Evolutionary conservation across 2,888 invertebrate genomes (phyloP), one percentile per base, ranked within the genome.

Genomic region (Drosophila lacicola): DNA sequence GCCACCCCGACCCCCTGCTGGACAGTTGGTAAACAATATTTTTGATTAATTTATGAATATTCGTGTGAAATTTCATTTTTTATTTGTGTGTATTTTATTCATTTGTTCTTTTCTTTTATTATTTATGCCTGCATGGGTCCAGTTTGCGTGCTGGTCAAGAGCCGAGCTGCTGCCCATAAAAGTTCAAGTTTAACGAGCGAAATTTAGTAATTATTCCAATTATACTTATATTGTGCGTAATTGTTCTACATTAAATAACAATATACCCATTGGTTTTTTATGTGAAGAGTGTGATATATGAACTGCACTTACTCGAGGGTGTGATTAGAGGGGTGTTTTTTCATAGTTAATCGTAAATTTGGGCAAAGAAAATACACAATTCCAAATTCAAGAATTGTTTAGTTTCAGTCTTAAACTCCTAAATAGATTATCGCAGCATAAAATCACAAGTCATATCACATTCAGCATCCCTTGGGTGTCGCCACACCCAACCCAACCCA

Each of bases 11-110:
- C 37, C 6, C 44, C 33, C n/a, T 14, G 58, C 66, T 67, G 66
- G 66, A 62, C 74, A 77, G 55, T 71, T 37, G 61, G 56, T 68
- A 88, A 86, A 86, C 81, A 88, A 88, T 86, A 84, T 75, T 78
- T 80, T 87, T 89, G 85, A 89, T 88, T 89, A 89, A 89, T 87
- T 89, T 89, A 89, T 89, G 89, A 76, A 84, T 69, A 74, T 84
- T 87, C 87, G 88, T 88, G 87, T 89, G 87, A 89, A 89, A 17
- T 74, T 84, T 47, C 66, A 47, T 41, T 65, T 39, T 39, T 47
- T 14, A 34, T 62, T 29, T 36, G 53, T 51, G 53, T 51, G 50
- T 60, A 25, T 42, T 61, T 54, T 55, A 55, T 56, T 39, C n/a
- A n/a, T 29, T 29, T 29, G 29, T 29, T 29, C 29, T 29, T 29